phyloP scores from a whole-genome alignment of 2,888 invertebrate species.

The Helobdella robusta region DNA sequence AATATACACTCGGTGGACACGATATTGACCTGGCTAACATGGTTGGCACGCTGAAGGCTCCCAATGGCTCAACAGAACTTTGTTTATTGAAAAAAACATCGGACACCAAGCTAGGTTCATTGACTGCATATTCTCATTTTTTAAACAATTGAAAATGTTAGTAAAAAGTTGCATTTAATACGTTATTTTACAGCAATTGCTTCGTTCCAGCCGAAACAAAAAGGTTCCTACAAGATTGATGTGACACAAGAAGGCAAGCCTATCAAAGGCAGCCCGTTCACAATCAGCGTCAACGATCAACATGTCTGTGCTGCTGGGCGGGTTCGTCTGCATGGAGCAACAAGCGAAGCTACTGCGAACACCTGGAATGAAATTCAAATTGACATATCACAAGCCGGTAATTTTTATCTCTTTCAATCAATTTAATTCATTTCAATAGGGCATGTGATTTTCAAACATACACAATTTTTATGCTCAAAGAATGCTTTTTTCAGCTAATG shows the following conservation, averaged over 20 bases:
- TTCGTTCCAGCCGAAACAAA: constrained; percentile 83
- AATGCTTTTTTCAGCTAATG: too few relatives aligned
- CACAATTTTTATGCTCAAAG: too few relatives aligned
- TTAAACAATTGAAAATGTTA: neutral
- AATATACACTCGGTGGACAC: constrained; percentile 77
- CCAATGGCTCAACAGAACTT: constrained; percentile 76
- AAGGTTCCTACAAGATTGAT: constrained; percentile 81
- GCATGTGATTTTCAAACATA: too few relatives aligned
- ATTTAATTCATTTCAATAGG: too few relatives aligned
- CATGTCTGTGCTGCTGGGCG: constrained; percentile 91
- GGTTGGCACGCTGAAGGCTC: constrained; percentile 74
- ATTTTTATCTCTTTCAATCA: too few relatives aligned
- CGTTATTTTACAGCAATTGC: constrained; percentile 57
- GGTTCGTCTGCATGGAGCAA: constrained; percentile 59
- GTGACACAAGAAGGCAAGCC: constrained; percentile 86
- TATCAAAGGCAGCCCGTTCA: constrained; percentile 88
- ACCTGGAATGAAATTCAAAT: constrained; percentile 84
- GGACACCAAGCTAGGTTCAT: constrained; percentile 74
- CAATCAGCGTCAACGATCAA: constrained; percentile 76
- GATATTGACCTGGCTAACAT: constrained; percentile 49
- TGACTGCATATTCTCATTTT: neutral
- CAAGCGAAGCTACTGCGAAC: constrained; percentile 69
- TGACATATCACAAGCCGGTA: constrained; percentile 83
- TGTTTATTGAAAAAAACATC: constrained; percentile 88
- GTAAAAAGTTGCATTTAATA: too few relatives aligned